Base-by-base conservation (phyloP, 2,888 invertebrate genomes). In the Nephrotoma guestfalica region DNA sequence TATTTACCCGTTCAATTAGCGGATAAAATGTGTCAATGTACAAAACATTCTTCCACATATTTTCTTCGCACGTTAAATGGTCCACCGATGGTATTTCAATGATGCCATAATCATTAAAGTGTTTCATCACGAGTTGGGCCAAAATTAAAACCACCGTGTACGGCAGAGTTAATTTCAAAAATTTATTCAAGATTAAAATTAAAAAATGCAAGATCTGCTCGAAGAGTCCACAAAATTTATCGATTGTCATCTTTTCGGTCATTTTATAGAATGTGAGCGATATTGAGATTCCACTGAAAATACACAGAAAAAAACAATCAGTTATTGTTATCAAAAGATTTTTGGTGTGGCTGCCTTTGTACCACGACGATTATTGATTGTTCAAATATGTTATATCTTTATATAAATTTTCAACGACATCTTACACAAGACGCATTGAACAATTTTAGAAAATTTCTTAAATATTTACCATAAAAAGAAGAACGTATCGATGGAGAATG, bases 11-110 rank as follows among this genome's bases (percentile, higher is more conserved):
- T 89, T 94, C 93, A 1, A 92, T 91, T 9, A 91, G 89, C 0
- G 94, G 93, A 88, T 93, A 94, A 45, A 93, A 91, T 0, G 93
- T 94, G 88, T 94, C 94, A 85, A 94, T 89, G 88, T 94, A 95
- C 0, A 95, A 91, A 13, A 94, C 90, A 89, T 94, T 95, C 87
- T 93, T 91, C 94, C 94, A 95, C 93, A 94, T 94, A 89, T 93
- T 92, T 47, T 90, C 89, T 87, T 92, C 92, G 89, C 95, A 95
- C 88, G 92, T 93, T 87, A 89, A 88, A 87, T 93, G 92, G 90
- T 94, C 94, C 51, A 90, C 90, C 86, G 93, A 93, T 0, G 93
- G 93, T 4, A 94, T 91, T 87, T 93, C 91, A 88, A 94, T 90
- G 0, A 92, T 91, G 0, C 92, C 91, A 88, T 91, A 91, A 3